Evolutionary conservation across 2,888 invertebrate genomes (phyloP).

Genomic region (Platycheirus rosarum): DNA sequence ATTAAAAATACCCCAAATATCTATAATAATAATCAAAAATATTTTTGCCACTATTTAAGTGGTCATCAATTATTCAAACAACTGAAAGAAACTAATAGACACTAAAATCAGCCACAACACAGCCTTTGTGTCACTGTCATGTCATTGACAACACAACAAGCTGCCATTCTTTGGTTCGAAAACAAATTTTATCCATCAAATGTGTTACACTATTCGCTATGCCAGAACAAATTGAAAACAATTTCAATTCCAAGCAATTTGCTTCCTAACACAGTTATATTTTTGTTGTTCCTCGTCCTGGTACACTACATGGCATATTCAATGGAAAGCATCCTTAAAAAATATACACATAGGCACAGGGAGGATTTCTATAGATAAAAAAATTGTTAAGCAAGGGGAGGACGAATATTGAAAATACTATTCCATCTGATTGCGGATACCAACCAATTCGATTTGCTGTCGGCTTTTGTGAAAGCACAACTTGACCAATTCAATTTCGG

Average conservation of each 20-base stretch:
- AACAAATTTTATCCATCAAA: constrained; percentile 45
- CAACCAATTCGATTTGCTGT: constrained; percentile 64
- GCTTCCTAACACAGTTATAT: constrained; percentile 39
- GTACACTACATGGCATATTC: too few species aligned
- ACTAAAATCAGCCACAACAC: constrained; percentile 29
- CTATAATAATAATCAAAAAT: too few species aligned
- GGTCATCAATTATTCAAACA: too few species aligned
- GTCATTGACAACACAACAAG: constrained; percentile 29
- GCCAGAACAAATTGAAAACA: constrained; percentile 55
- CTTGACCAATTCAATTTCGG: constrained; percentile 70
- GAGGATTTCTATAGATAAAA: constrained; percentile 5
- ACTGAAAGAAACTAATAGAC: too few species aligned
- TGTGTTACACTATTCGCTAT: constrained; percentile 31
- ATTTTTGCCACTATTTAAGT: too few species aligned
- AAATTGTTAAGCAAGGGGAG: neutral
- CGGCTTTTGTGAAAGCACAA: constrained; percentile 42
- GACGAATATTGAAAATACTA: constrained; percentile 65
- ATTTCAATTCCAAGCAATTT: constrained; percentile 62
- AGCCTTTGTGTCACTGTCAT: constrained; percentile 19
- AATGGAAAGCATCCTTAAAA: constrained; percentile 11
- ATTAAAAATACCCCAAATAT: too few species aligned
- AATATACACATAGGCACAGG: neutral
- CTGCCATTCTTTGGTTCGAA: constrained; percentile 33
- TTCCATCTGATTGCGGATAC: constrained; percentile 55
- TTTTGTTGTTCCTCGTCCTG: constrained; percentile 22